These are phyloP conservation scores for Euura lappo DNA, from an alignment of 1,140 invertebrate genomes.

Conservation along the genomic window DNA sequence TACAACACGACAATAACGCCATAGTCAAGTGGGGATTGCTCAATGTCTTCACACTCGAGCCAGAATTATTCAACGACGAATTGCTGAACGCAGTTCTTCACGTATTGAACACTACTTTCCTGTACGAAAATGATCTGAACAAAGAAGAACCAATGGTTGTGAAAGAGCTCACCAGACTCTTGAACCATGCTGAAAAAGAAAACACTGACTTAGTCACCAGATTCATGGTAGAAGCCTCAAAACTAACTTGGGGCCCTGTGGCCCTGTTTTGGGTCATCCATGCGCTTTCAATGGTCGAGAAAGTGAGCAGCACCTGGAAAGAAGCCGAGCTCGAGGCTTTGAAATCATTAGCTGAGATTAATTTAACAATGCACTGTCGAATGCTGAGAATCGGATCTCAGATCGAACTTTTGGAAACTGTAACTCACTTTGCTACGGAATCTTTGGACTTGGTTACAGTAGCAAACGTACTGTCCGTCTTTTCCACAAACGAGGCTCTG, in stretches of 20 bases:
- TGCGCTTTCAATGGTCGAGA: slow-evolving; percentile 26
- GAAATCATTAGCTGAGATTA: slow-evolving; percentile 32
- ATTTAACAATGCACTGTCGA: slow-evolving; percentile 38
- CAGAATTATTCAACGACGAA: slow-evolving; percentile 25
- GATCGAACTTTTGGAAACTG: slow-evolving; percentile 33
- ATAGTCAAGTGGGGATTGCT: slow-evolving; percentile 56
- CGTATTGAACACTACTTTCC: slow-evolving; percentile 43
- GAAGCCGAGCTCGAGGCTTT: slow-evolving; percentile 29
- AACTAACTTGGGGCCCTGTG: slow-evolving; percentile 47
- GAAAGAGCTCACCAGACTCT: slow-evolving; percentile 32
- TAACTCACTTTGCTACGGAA: slow-evolving; percentile 16
- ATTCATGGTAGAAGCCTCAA: slow-evolving; percentile 30
- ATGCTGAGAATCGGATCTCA: slow-evolving; percentile 35
- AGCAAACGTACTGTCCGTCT: slow-evolving; percentile 29
- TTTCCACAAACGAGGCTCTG: slow-evolving; percentile 30
- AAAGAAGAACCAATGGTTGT: slow-evolving; percentile 34
- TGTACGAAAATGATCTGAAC: slow-evolving; percentile 37
- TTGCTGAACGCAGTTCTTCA: slow-evolving; percentile 38
- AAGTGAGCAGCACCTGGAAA: slow-evolving; percentile 21
- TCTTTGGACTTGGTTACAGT: background rate
- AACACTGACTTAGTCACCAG: slow-evolving; percentile 24
- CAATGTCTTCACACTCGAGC: slow-evolving; percentile 36
- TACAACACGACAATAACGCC: slow-evolving; percentile 55
- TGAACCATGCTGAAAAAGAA: slow-evolving; percentile 23
- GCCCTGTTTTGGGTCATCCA: slow-evolving; percentile 47